Conservation (phyloP, 1,140 invertebrate species). For the Aradophagus sp. region DNA sequence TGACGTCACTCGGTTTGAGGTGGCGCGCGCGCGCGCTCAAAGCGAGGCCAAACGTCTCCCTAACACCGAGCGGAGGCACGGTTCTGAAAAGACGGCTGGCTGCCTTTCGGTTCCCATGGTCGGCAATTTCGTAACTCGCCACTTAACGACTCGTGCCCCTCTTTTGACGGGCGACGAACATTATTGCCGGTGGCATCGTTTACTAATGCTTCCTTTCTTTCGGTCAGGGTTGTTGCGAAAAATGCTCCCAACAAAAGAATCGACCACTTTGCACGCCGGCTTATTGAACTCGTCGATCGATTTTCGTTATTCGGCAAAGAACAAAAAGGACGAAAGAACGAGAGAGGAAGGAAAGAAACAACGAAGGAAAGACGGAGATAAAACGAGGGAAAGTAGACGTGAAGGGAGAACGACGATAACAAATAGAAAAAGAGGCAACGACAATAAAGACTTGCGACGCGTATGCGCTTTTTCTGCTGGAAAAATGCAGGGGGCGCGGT, state of each 20-base stretch:
- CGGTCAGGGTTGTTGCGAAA: conserved; percentile 49
- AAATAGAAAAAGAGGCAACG: too few species aligned
- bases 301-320: conserved; percentile 22
- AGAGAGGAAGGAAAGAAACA: too few species aligned
- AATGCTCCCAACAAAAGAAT: conserved; percentile 41
- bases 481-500: too few species aligned
- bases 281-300: conserved; percentile 39
- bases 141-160: conserved; percentile 56
- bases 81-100: conserved; percentile 55
- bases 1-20: conserved; percentile 70
- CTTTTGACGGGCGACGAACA: conserved; percentile 54
- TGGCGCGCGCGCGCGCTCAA: conserved; percentile 46
- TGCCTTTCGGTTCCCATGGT: conserved; percentile 59
- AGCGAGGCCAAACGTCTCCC: conserved; percentile 57
- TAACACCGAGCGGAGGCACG: conserved; percentile 31
- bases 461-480: too few species aligned
- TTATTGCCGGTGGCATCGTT: conserved; percentile 52
- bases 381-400: too few species aligned
- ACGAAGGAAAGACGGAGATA: too few species aligned
- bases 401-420: too few species aligned
- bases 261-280: conserved; percentile 18
- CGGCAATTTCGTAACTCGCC: conserved; percentile 58
- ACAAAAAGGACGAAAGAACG: conserved; percentile 1
- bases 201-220: conserved; percentile 53
- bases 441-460: too few species aligned